These are phyloP conservation scores for Ceramica pisi DNA, from an alignment of 2,888 invertebrate genomes.

Conservation along the genomic window DNA sequence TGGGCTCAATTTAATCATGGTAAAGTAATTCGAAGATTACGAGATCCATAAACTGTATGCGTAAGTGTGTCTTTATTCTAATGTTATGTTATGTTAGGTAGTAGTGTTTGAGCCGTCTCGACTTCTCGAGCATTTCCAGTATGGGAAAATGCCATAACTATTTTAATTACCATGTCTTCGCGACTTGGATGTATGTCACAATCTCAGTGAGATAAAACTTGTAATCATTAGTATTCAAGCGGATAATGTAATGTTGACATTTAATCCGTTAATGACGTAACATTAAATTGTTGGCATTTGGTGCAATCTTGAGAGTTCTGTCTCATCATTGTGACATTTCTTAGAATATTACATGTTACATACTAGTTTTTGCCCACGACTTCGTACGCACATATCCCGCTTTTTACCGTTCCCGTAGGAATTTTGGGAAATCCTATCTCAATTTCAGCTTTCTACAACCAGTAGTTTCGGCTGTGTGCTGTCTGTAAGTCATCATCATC, in stretches of 20 bases:
- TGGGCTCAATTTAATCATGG: conserved; percentile 63
- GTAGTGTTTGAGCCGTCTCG: conserved; percentile 4
- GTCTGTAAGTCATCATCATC: too few species aligned
- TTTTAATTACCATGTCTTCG: conserved; percentile 31
- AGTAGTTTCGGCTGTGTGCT: too few species aligned
- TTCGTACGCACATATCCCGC: too few species aligned
- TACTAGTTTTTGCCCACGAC: too few species aligned
- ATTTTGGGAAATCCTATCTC: too few species aligned
- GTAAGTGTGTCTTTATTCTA: conserved; percentile 16
- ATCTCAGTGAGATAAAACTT: conserved; percentile 40
- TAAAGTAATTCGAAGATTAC: conserved; percentile 37
- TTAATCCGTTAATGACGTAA: conserved; percentile 38
- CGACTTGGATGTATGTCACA: conserved; percentile 22
- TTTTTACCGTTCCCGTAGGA: too few species aligned
- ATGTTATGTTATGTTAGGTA: conserved; percentile 9
- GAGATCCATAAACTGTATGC: conserved; percentile 8
- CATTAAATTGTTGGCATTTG: conserved; percentile 29
- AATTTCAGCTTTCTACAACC: too few species aligned
- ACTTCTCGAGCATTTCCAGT: conserved; percentile 12
- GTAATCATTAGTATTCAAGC: conserved; percentile 23
- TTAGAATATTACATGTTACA: conserved; percentile 6
- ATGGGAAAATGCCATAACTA: conserved; percentile 24
- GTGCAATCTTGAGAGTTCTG: conserved; percentile 18
- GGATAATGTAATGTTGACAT: conserved; percentile 22
- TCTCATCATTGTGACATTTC: conserved; percentile 26